Conservation (phyloP, 2,113 vertebrate genomes). For the Corynorhinus townsendii region DNA sequence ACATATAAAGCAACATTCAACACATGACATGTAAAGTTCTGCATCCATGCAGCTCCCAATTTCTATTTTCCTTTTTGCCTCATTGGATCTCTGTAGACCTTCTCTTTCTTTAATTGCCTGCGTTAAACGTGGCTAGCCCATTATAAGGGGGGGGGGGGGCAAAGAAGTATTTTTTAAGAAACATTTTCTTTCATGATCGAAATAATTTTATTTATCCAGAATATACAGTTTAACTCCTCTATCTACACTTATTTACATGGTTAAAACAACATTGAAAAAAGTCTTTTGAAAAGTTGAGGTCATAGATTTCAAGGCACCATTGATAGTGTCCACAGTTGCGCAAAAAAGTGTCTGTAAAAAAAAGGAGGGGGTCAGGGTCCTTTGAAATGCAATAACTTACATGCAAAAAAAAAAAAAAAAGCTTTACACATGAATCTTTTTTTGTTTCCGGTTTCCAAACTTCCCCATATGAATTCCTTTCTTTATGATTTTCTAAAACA, state of each 20-base stretch:
- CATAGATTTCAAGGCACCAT: slow-evolving; percentile 91
- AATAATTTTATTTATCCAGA: slow-evolving; percentile 93
- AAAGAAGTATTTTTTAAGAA: slow-evolving; percentile 21
- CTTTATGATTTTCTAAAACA: slow-evolving; percentile 90
- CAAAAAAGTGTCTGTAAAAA: slow-evolving; percentile 87
- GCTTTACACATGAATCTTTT: slow-evolving; percentile 94
- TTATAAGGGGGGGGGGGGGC: background rate
- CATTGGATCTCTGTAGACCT: background rate
- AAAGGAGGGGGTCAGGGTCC: slow-evolving; percentile 73
- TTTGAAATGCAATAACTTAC: slow-evolving; percentile 99
- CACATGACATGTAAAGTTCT: background rate
- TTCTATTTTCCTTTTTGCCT: slow-evolving; percentile 13
- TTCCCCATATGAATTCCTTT: slow-evolving; percentile 91
- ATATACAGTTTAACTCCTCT: slow-evolving; percentile 91
- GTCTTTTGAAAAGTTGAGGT: slow-evolving; percentile 89
- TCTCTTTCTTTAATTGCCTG: slow-evolving; percentile 13
- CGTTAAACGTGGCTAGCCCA: background rate
- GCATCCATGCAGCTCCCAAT: background rate
- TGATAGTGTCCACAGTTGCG: slow-evolving; percentile 90
- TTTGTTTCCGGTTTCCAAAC: slow-evolving; percentile 81
- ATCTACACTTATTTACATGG: slow-evolving; percentile 91
- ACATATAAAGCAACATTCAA: slow-evolving; percentile 9
- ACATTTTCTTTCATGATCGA: slow-evolving; percentile 77
- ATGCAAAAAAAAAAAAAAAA: slow-evolving; percentile 88
- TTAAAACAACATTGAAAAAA: slow-evolving; percentile 87